Conservation (phyloP, 2,113 vertebrate genomes). For the Willisornis vidua region DNA sequence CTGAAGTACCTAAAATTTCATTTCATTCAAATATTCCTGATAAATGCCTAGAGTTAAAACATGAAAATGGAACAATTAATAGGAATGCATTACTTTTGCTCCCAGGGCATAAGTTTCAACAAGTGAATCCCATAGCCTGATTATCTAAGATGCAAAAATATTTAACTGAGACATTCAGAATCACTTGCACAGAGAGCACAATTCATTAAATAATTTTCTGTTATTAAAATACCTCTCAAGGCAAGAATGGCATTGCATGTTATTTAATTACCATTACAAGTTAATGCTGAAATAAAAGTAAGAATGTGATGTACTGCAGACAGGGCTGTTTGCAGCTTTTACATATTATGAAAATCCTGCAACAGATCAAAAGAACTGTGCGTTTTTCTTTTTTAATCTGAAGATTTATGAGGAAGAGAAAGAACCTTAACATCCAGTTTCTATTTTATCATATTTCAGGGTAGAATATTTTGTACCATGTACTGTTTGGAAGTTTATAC, state of each 20-base stretch:
- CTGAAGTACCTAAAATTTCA: neutral
- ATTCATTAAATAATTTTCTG: conserved; percentile 36
- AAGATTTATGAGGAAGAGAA: conserved; percentile 12
- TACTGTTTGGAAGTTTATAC: conserved; percentile 51
- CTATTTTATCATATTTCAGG: conserved; percentile 39
- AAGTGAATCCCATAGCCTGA: conserved; percentile 49
- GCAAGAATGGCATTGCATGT: neutral
- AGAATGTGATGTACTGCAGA: neutral
- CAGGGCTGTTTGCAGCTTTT: neutral
- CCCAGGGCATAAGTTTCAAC: conserved; percentile 36
- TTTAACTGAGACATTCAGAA: conserved; percentile 1
- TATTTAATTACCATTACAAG: conserved; percentile 37
- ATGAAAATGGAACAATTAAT: conserved; percentile 33
- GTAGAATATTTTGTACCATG: conserved; percentile 24
- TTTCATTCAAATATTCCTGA: neutral
- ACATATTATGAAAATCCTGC: neutral
- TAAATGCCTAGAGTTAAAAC: conserved; percentile 2
- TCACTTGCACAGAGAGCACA: neutral
- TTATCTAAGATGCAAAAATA: conserved; percentile 15
- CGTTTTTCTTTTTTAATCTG: conserved; percentile 30
- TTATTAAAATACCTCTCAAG: conserved; percentile 36
- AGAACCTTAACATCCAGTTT: conserved; percentile 17
- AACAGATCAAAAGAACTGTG: neutral
- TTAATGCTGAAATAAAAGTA: conserved; percentile 27
- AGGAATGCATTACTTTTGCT: conserved; percentile 32